Evolutionary conservation across 2,888 invertebrate genomes (phyloP).

Genomic region (Pyrrhia umbra): DNA sequence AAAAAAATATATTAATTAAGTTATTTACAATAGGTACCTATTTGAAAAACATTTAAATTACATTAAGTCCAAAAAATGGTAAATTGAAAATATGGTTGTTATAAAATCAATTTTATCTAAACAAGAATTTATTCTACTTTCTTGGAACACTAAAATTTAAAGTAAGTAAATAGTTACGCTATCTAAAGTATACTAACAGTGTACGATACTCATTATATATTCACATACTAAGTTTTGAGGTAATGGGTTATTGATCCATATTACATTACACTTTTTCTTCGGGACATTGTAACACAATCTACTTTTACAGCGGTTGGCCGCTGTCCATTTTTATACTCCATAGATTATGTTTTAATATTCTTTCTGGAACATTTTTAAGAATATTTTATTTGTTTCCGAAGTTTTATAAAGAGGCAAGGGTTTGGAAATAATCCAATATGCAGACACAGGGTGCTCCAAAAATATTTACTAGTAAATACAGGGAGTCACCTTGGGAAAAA

Average conservation of each 20-base stretch:
- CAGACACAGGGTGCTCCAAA: neutral
- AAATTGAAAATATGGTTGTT: too few relatives aligned
- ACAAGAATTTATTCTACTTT: too few relatives aligned
- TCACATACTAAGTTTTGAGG: constrained; percentile 30
- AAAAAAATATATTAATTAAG: too few relatives aligned
- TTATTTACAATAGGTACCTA: too few relatives aligned
- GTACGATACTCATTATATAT: constrained; percentile 31
- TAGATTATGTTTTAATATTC: constrained; percentile 56
- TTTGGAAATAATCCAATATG: constrained; percentile 33
- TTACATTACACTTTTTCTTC: constrained; percentile 44
- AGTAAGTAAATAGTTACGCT: neutral
- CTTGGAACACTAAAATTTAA: too few relatives aligned
- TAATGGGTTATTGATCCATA: constrained; percentile 59
- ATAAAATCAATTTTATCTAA: too few relatives aligned
- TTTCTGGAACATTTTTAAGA: constrained; percentile 51
- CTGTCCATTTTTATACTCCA: constrained; percentile 45
- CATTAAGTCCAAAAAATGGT: too few relatives aligned
- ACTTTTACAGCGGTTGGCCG: constrained; percentile 30
- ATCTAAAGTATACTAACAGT: constrained; percentile 7
- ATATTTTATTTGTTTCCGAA: constrained; percentile 37
- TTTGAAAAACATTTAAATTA: too few relatives aligned
- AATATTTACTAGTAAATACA: neutral
- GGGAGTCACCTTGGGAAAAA: neutral
- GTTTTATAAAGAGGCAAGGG: constrained; percentile 37
- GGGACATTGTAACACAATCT: constrained; percentile 10